Evolutionary conservation across 1,140 invertebrate genomes (phyloP), one percentile per base, ranked within the genome.

Genomic region (Lordiphosa stackelbergi): DNA sequence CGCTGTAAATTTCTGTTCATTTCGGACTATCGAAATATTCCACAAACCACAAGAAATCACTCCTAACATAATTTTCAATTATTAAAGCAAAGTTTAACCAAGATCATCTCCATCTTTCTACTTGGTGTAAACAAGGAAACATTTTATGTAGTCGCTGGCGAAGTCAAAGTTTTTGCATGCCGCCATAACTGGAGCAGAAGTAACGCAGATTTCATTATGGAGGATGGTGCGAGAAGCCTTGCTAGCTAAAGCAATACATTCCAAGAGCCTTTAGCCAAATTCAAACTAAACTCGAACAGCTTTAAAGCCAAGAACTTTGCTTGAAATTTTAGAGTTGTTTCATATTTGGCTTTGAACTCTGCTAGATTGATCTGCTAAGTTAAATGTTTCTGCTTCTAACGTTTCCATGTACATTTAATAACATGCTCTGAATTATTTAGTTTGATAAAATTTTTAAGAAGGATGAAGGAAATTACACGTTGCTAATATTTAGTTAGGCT

Each of bases 221-320:
- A 41, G 22, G 46, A 13, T 8, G 28, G 11, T 4, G 8, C 13
- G n/a, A 24, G 31, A 28, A 35, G 38, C 28, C 35, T 22, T 36
- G 16, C 40, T 65, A 69, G 55, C 71, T 74, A 55, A 74, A 74
- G 51, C 55, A 69, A 69, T 52, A 69, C 43, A 52, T 43, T 54
- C 47, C 40, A 5, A 5, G 16, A 41, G 36, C 46, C 46, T 13
- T 56, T 12, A 16, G 16, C 13, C 24, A 41, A n/a, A 40, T 16
- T 43, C 11, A 36, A 40, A 34, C 12, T 8, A 10, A 38, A 34
- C 37, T 16, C 2, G 2, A 16, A 16, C 16, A 16, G 16, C 16
- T 16, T 16, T 16, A 16, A 16, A 16, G 16, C 16, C 16, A 16
- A 16, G 16, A 16, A 16, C 16, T 16, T 16, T 16, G 2, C 1